Percentiles rank a stretch among this genome's conserved stretches.
Conservation (phyloP, 2,888 invertebrate genomes). For the Nomada fucata region DNA sequence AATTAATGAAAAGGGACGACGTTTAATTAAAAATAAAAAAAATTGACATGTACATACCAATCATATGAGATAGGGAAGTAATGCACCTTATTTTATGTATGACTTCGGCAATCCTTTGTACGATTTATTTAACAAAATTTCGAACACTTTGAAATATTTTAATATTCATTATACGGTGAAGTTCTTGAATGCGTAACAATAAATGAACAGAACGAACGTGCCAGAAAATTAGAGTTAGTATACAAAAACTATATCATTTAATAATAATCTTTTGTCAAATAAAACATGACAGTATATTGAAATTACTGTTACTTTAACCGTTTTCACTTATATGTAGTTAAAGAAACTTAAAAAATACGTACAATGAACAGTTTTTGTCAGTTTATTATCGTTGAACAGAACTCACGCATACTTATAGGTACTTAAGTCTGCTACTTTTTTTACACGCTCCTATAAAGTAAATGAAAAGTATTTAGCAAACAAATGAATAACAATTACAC, state of each 20-base stretch:
- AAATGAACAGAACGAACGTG: too few relatives aligned
- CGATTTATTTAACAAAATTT: too few relatives aligned
- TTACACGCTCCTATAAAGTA: conserved; percentile 28
- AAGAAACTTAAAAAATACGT: neutral
- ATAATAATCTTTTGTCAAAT: neutral
- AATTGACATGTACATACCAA: neutral
- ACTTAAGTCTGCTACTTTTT: neutral
- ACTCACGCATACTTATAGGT: neutral
- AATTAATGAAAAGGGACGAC: neutral
- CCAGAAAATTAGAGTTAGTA: too few relatives aligned
- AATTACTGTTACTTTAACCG: neutral
- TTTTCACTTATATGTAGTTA: neutral
- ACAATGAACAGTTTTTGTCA: neutral
- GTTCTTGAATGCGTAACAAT: too few relatives aligned
- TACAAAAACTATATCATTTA: too few relatives aligned
- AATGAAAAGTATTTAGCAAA: conserved; percentile 13
- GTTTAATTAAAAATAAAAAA: neutral
- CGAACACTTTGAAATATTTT: too few relatives aligned
- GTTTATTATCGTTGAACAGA: neutral
- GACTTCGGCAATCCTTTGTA: too few relatives aligned
- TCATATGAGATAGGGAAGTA: too few relatives aligned
- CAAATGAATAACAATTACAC: neutral
- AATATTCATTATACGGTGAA: too few relatives aligned
- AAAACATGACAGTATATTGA: neutral
- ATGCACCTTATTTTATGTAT: too few relatives aligned